A percentile compares a stretch with the other conserved stretches of the same genome.
These are phyloP conservation scores for Gnathonemus echidnorhynchus DNA, from an alignment of 2,113 vertebrate species.

Conservation along the genomic window DNA sequence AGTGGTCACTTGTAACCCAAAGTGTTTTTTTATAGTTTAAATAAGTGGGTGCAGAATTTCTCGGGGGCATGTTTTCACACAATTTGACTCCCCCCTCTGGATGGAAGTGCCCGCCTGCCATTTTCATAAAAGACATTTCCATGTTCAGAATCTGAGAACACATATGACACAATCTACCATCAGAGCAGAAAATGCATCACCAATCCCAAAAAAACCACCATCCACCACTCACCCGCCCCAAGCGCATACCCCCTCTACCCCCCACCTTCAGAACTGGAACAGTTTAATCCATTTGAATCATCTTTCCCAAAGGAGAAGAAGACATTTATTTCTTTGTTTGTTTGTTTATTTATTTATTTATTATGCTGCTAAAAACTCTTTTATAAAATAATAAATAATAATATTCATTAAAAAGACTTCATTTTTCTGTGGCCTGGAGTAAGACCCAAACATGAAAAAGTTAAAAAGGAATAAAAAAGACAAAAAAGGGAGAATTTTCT, in stretches of 20 bases:
- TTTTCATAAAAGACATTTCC: background rate
- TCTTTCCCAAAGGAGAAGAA: conserved; percentile 16
- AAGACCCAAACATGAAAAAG: conserved; percentile 1
- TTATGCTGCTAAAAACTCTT: too few relatives aligned
- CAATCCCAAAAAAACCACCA: background rate
- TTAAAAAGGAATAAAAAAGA: background rate
- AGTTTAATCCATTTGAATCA: conserved; percentile 33
- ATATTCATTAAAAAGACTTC: conserved; percentile 8
- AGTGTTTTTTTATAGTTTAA: background rate
- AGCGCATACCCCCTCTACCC: background rate
- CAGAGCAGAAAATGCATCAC: conserved; percentile 15
- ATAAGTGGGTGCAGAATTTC: background rate
- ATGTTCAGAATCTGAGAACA: background rate
- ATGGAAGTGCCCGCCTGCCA: too few relatives aligned
- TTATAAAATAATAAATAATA: too few relatives aligned
- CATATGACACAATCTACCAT: conserved; percentile 21
- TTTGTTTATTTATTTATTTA: too few relatives aligned
- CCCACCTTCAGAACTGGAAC: conserved; percentile 9
- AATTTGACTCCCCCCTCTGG: background rate
- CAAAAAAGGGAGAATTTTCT: conserved; percentile 24
- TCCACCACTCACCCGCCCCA: background rate
- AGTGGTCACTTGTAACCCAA: background rate
- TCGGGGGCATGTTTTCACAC: background rate
- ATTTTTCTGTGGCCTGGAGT: conserved; percentile 24
- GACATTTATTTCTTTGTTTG: too few relatives aligned